Conservation (phyloP, 23 tunicate genomes). For the Ciona savignyi region DNA sequence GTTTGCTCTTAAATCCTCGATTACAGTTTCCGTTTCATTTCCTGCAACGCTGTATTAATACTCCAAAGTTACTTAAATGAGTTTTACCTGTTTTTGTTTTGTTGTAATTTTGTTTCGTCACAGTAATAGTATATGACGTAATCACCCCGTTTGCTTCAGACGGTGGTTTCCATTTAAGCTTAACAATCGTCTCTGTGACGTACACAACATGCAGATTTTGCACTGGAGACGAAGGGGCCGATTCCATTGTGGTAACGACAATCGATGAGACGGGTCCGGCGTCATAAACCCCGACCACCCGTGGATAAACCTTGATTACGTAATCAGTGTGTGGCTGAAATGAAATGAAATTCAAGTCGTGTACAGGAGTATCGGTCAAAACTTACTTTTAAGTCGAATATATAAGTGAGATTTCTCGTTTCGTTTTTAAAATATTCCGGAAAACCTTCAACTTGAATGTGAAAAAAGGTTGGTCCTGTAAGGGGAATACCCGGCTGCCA, state of each 20-base stretch:
- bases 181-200: conserved; percentile 13
- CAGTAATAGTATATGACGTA: conserved; percentile 13
- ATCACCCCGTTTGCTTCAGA: conserved; percentile 46
- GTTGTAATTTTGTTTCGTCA: neutral
- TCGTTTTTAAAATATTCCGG: neutral
- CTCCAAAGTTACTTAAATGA: too few relatives aligned
- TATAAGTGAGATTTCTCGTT: neutral
- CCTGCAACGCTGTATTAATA: too few relatives aligned
- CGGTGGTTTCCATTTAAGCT: conserved; percentile 29
- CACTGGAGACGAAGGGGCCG: conserved; percentile 41
- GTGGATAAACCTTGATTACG: conserved; percentile 18
- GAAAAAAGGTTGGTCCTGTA: conserved; percentile 24
- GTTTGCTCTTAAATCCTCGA: conserved; percentile 7
- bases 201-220: conserved; percentile 12
- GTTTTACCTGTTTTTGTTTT: too few relatives aligned
- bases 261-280: conserved; percentile 14
- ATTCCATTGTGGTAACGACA: conserved; percentile 28
- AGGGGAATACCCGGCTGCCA: conserved; percentile 29
- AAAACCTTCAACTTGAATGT: neutral
- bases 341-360: too few relatives aligned
- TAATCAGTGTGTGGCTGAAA: conserved; percentile 56
- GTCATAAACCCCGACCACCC: conserved; percentile 21
- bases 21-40: conserved; percentile 2
- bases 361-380: too few relatives aligned
- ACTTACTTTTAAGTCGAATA: neutral